These are phyloP conservation scores for Sphaerophoria taeniata DNA, from an alignment of 2,888 invertebrate species.

Conservation along the genomic window DNA sequence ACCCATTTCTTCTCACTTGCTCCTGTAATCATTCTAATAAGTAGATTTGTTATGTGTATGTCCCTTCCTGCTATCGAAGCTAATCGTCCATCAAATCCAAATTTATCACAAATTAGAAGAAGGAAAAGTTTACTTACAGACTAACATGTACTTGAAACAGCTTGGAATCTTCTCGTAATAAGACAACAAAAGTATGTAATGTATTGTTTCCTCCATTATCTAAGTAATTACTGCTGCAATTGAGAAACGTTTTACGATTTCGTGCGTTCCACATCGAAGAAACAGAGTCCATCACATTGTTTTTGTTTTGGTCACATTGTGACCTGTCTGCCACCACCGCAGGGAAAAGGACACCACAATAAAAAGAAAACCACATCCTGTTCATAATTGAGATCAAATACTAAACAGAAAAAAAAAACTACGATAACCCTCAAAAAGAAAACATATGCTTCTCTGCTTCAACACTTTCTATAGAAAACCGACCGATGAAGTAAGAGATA, in stretches of 20 bases:
- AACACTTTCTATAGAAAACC: conserved; percentile 50
- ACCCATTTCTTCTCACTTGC: too few relatives aligned
- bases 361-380: conserved; percentile 26
- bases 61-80: not conserved
- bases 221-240: conserved; percentile 53
- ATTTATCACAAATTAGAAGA: too few relatives aligned
- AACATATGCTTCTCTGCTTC: conserved; percentile 67
- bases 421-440: conserved; percentile 53
- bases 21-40: too few relatives aligned
- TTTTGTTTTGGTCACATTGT: conserved; percentile 18
- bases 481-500: conserved; percentile 9
- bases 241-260: conserved; percentile 61
- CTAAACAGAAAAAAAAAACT: conserved; percentile 12
- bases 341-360: conserved; percentile 46
- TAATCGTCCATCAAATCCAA: not conserved
- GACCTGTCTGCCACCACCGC: not conserved
- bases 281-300: conserved; percentile 46
- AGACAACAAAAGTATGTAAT: not conserved
- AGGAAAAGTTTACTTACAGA: too few relatives aligned
- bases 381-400: conserved; percentile 55
- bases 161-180: not conserved
- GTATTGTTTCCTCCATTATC: conserved; percentile 24
- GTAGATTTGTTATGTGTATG: too few relatives aligned
- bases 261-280: conserved; percentile 44
- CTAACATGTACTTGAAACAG: too few relatives aligned